Conservation (phyloP, 2,113 vertebrate genomes). For the Clarias macrocephalus region DNA sequence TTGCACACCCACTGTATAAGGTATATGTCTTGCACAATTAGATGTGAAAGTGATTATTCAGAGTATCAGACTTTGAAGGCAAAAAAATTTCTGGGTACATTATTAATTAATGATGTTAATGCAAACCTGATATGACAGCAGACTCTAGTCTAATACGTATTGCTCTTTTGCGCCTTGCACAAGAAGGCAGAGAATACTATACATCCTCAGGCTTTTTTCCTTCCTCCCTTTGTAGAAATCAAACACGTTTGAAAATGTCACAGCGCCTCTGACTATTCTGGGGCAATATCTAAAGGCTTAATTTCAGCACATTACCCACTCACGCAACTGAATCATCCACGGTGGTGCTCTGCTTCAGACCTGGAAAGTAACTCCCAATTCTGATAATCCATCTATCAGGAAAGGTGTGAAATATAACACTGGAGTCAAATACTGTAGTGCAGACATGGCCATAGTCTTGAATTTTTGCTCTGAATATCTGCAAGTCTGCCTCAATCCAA, state of each 20-base stretch:
- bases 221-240: not conserved
- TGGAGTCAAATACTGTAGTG: not conserved
- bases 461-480: not conserved
- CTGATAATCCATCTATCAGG: not conserved
- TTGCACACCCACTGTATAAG: too few species aligned
- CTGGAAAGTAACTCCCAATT: conserved; percentile 1
- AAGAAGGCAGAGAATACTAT: not conserved
- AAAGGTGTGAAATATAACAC: not conserved
- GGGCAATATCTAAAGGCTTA: not conserved
- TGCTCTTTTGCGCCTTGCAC: not conserved
- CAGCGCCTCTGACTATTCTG: too few species aligned
- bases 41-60: not conserved
- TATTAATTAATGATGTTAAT: not conserved
- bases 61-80: not conserved
- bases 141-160: not conserved
- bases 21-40: not conserved
- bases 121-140: not conserved
- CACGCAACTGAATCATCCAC: not conserved
- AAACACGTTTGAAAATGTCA: not conserved
- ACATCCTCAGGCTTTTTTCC: not conserved
- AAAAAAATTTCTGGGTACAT: not conserved
- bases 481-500: not conserved
- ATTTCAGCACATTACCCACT: conserved; percentile 6
- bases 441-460: not conserved
- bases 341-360: not conserved